A percentile compares a stretch with the other conserved stretches of the same genome.
Conservation (phyloP, 92 coral and sea anemone species). For the Parazoanthus darwini region DNA sequence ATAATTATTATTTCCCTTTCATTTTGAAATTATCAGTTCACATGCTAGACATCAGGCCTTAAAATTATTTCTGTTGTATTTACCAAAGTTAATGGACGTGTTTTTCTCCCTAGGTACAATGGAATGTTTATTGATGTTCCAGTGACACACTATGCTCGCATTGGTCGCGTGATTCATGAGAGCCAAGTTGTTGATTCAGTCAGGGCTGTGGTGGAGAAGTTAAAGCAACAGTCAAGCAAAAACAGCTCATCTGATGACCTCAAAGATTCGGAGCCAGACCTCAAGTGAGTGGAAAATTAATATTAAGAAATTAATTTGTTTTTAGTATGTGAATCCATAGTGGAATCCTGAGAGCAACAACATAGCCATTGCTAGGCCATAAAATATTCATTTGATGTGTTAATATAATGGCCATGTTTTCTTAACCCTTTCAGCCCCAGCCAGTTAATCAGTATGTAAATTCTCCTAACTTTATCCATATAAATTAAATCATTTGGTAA, state of each 20-base stretch:
- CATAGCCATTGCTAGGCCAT: background rate
- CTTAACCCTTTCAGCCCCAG: no score
- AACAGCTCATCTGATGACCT: constrained; percentile 81
- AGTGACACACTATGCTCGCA: constrained; percentile 83
- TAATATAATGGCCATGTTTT: no score
- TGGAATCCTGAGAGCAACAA: no score
- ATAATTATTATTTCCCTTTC: no score
- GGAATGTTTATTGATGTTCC: constrained; percentile 92
- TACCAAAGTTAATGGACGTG: background rate
- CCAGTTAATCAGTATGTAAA: no score
- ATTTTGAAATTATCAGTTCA: background rate
- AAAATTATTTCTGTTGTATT: background rate
- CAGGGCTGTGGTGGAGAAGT: constrained; percentile 77
- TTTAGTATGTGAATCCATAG: background rate
- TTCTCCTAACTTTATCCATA: no score
- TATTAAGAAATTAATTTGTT: background rate
- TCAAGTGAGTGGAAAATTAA: constrained; percentile 64
- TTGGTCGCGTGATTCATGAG: constrained; percentile 85
- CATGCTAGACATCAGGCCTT: background rate
- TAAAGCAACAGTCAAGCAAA: constrained; percentile 85
- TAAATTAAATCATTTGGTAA: no score
- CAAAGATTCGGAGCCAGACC: constrained; percentile 90
- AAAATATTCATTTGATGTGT: no score
- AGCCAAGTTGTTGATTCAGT: constrained; percentile 96
- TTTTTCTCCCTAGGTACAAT: constrained; percentile 62